These are phyloP conservation scores for Gymnocypris eckloni DNA, from an alignment of 2,797 vertebrate genomes.

Conservation along the genomic window DNA sequence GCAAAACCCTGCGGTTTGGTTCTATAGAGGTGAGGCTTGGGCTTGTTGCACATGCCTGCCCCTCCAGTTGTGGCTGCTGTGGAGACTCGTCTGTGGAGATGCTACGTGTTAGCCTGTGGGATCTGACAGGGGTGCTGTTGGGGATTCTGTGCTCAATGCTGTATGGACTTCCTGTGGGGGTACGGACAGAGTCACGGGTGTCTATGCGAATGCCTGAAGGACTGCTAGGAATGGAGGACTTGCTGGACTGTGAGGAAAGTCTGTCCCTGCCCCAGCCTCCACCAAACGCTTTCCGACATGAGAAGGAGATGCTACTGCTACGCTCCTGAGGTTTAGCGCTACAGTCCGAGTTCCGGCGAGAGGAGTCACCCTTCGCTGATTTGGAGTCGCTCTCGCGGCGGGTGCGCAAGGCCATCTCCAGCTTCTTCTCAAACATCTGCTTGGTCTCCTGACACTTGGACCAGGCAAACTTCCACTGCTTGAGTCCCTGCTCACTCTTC, in stretches of 20 bases:
- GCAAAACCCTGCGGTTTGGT: constrained; percentile 74
- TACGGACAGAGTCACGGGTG: constrained; percentile 25
- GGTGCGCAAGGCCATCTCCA: constrained; percentile 80
- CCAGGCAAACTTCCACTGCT: constrained; percentile 90
- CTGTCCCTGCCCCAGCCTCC: constrained; percentile 69
- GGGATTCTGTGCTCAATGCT: constrained; percentile 53
- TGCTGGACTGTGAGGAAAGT: constrained; percentile 55
- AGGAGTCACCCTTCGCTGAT: constrained; percentile 39
- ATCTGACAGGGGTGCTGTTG: constrained; percentile 60
- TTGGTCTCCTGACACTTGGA: constrained; percentile 90
- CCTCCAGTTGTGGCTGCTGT: constrained; percentile 33
- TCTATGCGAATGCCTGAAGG: constrained; percentile 56
- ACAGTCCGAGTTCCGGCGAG: constrained; percentile 69
- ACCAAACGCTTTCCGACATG: constrained; percentile 66
- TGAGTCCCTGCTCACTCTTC: constrained; percentile 83
- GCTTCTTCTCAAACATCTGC: constrained; percentile 87
- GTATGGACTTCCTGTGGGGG: constrained; percentile 49
- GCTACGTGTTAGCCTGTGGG: constrained; percentile 69
- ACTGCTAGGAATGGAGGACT: constrained; percentile 55
- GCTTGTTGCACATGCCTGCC: constrained; percentile 32
- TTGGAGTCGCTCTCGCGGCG: constrained; percentile 50
- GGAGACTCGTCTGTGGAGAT: constrained; percentile 70
- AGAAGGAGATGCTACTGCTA: constrained; percentile 64
- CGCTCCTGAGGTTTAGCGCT: constrained; percentile 63
- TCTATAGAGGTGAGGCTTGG: constrained; percentile 51